phyloP scores from a whole-genome alignment of 2,113 vertebrate genomes.

The Puma concolor region DNA sequence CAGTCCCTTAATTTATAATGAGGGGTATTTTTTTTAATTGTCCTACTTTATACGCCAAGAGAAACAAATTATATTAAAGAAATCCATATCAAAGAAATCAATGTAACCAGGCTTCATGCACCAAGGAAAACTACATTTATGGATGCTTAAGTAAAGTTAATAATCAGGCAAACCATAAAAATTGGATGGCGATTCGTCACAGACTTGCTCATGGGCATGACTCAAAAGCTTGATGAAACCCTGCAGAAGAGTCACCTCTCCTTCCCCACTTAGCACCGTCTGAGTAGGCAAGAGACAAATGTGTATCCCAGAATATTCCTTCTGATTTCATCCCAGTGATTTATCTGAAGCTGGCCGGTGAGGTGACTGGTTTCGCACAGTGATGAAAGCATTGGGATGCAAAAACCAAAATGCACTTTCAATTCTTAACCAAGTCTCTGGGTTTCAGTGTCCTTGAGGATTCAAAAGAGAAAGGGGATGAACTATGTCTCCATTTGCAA shows the following conservation, averaged over 20 bases:
- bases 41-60: neutral
- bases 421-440: neutral
- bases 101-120: neutral
- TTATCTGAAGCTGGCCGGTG: neutral
- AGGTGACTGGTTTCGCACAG: neutral
- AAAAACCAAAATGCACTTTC: neutral
- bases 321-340: neutral
- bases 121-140: neutral
- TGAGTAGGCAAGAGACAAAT: neutral
- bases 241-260: neutral
- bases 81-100: neutral
- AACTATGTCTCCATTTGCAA: neutral
- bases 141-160: neutral
- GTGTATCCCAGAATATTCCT: neutral
- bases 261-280: neutral
- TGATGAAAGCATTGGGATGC: neutral
- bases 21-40: neutral
- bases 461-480: accelerated
- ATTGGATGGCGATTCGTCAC: neutral
- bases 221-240: neutral
- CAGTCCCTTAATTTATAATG: neutral
- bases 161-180: neutral
- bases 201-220: neutral
- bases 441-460: neutral
- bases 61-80: neutral